Evolutionary conservation across 2,888 invertebrate genomes (phyloP).

Genomic region (Cryptophagus acutangulus): DNA sequence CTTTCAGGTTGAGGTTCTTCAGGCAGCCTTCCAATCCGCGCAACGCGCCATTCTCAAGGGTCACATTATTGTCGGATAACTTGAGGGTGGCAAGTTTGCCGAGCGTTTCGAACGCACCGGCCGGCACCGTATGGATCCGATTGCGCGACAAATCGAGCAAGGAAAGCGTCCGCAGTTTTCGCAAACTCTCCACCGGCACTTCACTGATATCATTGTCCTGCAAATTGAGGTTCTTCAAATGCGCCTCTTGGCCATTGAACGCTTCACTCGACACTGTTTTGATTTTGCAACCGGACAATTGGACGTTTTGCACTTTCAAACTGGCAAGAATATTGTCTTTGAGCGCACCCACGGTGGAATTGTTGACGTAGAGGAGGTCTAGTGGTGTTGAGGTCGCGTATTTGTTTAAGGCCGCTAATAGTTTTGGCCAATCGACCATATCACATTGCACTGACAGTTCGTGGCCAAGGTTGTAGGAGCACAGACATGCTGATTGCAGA

Average conservation of each 20-base stretch:
- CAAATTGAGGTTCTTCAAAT: slow-evolving; percentile 77
- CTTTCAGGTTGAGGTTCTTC: slow-evolving; percentile 86
- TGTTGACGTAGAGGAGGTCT: slow-evolving; percentile 84
- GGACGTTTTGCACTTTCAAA: slow-evolving; percentile 73
- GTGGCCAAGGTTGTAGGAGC: slow-evolving; percentile 79
- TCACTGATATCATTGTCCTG: slow-evolving; percentile 76
- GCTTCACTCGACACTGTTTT: slow-evolving; percentile 65
- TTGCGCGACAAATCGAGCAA: slow-evolving; percentile 83
- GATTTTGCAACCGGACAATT: slow-evolving; percentile 78
- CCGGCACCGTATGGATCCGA: slow-evolving; percentile 65
- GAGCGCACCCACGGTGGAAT: slow-evolving; percentile 70
- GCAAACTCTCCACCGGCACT: slow-evolving; percentile 71
- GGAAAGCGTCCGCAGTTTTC: slow-evolving; percentile 63
- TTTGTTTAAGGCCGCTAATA: slow-evolving; percentile 69
- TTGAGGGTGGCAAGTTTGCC: slow-evolving; percentile 73
- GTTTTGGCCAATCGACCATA: slow-evolving; percentile 73
- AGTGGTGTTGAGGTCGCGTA: slow-evolving; percentile 64
- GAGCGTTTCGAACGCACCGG: slow-evolving; percentile 70
- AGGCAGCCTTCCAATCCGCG: slow-evolving; percentile 74
- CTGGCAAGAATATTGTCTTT: slow-evolving; percentile 64
- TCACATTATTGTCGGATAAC: slow-evolving; percentile 82
- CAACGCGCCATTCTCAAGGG: slow-evolving; percentile 65
- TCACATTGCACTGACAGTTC: slow-evolving; percentile 88
- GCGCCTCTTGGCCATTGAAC: slow-evolving; percentile 76
- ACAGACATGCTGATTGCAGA: slow-evolving; percentile 79